A percentile compares a stretch with the other conserved stretches of the same genome.
These are phyloP conservation scores for Nemotelus nigrinus DNA, from an alignment of 2,888 invertebrate genomes.

Conservation along the genomic window DNA sequence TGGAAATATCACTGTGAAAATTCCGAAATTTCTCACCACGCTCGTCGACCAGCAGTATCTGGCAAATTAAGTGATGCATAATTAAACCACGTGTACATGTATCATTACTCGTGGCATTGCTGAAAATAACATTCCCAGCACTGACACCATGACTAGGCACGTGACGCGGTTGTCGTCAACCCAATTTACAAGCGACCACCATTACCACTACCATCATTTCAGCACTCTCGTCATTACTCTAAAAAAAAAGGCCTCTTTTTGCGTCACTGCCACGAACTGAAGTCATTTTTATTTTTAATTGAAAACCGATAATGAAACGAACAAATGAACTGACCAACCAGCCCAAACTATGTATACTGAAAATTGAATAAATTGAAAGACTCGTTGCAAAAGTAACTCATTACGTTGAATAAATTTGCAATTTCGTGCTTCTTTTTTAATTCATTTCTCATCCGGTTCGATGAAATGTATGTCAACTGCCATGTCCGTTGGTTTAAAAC, in stretches of 20 bases:
- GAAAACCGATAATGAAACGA: conserved; percentile 37
- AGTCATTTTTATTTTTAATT: conserved; percentile 38
- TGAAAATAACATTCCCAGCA: no score
- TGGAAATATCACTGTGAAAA: no score
- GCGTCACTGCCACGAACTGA: background rate
- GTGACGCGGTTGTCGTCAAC: no score
- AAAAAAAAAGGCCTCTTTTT: no score
- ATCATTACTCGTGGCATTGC: background rate
- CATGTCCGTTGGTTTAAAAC: background rate
- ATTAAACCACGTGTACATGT: background rate
- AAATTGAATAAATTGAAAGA: conserved; percentile 27
- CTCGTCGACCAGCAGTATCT: background rate
- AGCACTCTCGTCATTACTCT: no score
- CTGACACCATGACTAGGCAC: no score
- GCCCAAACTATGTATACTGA: no score
- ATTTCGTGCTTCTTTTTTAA: background rate
- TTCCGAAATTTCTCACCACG: background rate
- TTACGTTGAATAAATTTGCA: conserved; percentile 10
- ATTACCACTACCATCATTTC: no score
- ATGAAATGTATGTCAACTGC: background rate
- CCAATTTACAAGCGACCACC: no score
- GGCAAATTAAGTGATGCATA: conserved; percentile 9
- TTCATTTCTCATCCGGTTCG: background rate
- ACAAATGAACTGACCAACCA: background rate
- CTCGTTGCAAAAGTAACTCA: conserved; percentile 14